Percentiles rank a stretch among this genome's conserved stretches.
phyloP scores from a whole-genome alignment of 2,888 invertebrate species.

The Stramonita haemastoma region DNA sequence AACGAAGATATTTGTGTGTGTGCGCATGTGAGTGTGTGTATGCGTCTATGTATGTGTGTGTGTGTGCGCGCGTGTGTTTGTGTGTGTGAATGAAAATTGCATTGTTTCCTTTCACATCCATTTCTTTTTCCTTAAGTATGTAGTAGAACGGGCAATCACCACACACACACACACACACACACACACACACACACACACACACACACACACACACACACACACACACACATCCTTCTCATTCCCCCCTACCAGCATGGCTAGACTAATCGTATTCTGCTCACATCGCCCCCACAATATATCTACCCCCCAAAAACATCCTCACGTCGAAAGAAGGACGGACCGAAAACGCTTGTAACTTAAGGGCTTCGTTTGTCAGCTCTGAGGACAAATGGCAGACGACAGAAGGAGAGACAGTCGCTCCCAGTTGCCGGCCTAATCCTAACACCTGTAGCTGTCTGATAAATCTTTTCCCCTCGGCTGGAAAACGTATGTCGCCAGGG shows the following conservation, averaged over 20 bases:
- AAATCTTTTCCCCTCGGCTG: neutral
- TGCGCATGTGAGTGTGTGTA: no score
- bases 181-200: no score
- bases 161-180: no score
- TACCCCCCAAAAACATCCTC: neutral
- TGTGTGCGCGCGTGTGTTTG: no score
- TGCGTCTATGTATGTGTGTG: no score
- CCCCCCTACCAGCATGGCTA: neutral
- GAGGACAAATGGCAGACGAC: constrained; percentile 14
- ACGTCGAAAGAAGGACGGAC: neutral
- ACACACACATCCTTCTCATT: neutral
- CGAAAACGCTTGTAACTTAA: neutral
- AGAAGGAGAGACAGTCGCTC: neutral
- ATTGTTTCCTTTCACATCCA: no score
- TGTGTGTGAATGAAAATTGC: no score
- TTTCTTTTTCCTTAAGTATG: no score
- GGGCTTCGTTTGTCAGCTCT: neutral
- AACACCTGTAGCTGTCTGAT: constrained; percentile 18
- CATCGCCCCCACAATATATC: neutral
- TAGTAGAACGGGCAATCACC: no score
- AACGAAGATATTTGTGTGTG: no score
- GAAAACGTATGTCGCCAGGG: neutral
- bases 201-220: neutral
- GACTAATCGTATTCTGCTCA: neutral
- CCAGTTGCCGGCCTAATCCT: neutral